Percentiles rank a stretch among this genome's conserved stretches.
Conservation (phyloP, 2,113 vertebrate genomes). For the Stercorarius parasiticus region DNA sequence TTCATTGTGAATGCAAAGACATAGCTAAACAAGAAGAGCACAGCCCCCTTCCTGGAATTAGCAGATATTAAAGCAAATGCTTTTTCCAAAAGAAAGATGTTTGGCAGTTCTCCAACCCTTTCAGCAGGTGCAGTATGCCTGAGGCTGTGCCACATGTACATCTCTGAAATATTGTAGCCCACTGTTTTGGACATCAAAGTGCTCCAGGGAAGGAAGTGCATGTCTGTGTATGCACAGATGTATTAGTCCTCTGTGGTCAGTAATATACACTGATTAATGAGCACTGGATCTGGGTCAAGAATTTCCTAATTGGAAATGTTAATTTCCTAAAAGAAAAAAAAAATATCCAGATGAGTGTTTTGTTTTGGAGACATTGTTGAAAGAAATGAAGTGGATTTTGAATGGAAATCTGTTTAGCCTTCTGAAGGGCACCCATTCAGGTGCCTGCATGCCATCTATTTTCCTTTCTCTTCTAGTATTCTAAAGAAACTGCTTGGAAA, state of each 20-base stretch:
- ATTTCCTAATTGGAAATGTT: slow-evolving; percentile 23
- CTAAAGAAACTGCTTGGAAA: background rate
- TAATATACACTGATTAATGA: slow-evolving; percentile 31
- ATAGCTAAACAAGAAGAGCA: slow-evolving; percentile 32
- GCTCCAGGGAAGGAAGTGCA: background rate
- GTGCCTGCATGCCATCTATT: background rate
- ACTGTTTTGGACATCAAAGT: slow-evolving; percentile 19
- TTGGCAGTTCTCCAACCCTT: slow-evolving; percentile 46
- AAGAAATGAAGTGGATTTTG: background rate
- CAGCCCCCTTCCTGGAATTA: slow-evolving; percentile 34
- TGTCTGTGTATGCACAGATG: background rate
- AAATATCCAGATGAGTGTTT: background rate
- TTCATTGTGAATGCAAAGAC: slow-evolving; percentile 2
- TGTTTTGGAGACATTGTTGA: background rate
- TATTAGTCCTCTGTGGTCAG: background rate
- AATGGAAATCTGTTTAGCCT: background rate
- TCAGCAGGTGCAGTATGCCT: slow-evolving; percentile 41
- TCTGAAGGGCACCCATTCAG: background rate
- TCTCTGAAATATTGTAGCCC: slow-evolving; percentile 17
- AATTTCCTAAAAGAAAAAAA: background rate
- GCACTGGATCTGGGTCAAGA: background rate
- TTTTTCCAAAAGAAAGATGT: background rate
- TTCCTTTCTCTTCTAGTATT: background rate
- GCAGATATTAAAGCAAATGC: slow-evolving; percentile 45
- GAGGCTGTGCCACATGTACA: background rate